These are phyloP conservation scores for Lates calcarifer DNA, from an alignment of 2,113 vertebrate genomes.

Conservation along the genomic window DNA sequence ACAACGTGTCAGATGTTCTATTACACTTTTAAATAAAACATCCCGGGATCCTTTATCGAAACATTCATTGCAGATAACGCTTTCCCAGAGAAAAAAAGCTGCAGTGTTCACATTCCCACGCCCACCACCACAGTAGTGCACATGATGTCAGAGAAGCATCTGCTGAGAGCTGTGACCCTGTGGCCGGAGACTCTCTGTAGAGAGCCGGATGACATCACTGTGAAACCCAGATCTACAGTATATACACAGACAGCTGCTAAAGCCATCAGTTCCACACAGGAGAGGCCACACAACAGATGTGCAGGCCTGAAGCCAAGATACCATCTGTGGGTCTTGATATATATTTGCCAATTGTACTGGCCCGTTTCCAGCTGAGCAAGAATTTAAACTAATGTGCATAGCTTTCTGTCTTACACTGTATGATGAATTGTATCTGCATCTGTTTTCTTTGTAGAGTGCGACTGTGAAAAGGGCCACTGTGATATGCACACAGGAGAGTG, in stretches of 20 bases:
- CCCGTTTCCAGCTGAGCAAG: conserved; percentile 29
- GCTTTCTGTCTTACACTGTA: background rate
- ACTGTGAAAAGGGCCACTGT: conserved; percentile 91
- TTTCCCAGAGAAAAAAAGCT: conserved; percentile 43
- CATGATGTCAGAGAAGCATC: conserved; percentile 60
- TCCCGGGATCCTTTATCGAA: conserved; percentile 22
- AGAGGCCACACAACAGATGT: conserved; percentile 64
- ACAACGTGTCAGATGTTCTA: conserved; percentile 18
- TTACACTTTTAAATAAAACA: background rate
- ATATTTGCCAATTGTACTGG: conserved; percentile 15
- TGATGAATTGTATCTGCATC: conserved; percentile 28
- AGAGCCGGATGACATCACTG: conserved; percentile 65
- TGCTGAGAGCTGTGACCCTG: conserved; percentile 36
- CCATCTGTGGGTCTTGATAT: conserved; percentile 32
- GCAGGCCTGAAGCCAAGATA: conserved; percentile 40
- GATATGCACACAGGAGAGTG: conserved; percentile 93
- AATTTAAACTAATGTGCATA: background rate
- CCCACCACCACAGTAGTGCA: conserved; percentile 44
- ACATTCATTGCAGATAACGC: background rate
- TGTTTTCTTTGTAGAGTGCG: conserved; percentile 86
- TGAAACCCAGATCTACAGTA: conserved; percentile 14
- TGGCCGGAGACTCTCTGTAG: conserved; percentile 43
- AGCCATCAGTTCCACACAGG: conserved; percentile 42
- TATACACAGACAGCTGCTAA: conserved; percentile 56
- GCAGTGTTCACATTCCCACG: conserved; percentile 54